Base-by-base conservation (phyloP, 2,888 invertebrate genomes). In the Pyrgus malvae region DNA sequence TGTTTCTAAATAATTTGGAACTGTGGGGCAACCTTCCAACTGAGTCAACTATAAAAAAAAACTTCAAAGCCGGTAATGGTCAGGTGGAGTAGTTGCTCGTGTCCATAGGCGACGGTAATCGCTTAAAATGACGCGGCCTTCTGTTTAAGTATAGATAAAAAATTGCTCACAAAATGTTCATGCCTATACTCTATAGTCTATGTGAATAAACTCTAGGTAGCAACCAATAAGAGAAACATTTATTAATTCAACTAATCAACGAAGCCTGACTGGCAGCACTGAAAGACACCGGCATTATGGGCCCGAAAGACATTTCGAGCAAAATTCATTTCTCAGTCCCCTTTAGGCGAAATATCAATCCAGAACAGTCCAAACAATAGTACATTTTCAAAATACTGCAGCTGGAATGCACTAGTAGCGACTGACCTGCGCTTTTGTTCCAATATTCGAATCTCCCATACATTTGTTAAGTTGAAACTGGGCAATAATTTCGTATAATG, bases 371-470 rank as follows among this genome's bases (percentile, higher is more conserved):
- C 31, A 45, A 45, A 53, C 53, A 54, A 54, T 54, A 40, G 46
- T 40, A 54, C 46, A 54, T 54, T 54, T 54, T 54, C 53, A 54
- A 54, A 54, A 54, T 54, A 46, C 46, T 11, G 29, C 29, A 31
- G 3, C 8, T 25, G 37, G 44, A 38, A 46, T 31, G 50, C 42
- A n/a, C 35, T 23, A 29, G 21, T 33, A 35, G 4, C 33, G 21
- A 11, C 25, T 37, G 53, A 40, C 21, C 40, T 14, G 40, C 38
- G 54, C 45, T 33, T 44, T 54, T 54, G 48, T 55, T 48, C 48
- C 37, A 48, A 48, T 55, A 48, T 45, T 42, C 46, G 48, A 48
- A 55, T 48, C 55, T 45, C 48, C 17, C 42, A 42, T 55, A 48
- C 48, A 55, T 55, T 55, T 42, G 35, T 48, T 46, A 37, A 16